phyloP scores from a whole-genome alignment of 2,888 invertebrate genomes.

The Taphrorychus bicolor region DNA sequence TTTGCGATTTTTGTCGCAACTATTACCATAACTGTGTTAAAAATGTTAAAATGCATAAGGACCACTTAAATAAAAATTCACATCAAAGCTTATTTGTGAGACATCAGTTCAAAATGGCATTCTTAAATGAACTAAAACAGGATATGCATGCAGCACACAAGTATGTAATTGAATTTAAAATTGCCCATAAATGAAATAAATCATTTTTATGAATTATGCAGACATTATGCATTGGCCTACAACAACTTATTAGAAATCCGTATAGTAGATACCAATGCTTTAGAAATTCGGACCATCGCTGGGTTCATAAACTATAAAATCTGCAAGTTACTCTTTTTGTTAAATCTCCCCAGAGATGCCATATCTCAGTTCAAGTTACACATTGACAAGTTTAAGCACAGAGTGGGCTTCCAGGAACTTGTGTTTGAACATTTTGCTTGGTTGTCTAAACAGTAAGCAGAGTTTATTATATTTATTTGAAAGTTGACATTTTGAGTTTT shows the following conservation, averaged over 20 bases:
- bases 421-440: constrained; percentile 95
- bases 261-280: constrained; percentile 86
- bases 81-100: constrained; percentile 93
- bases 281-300: constrained; percentile 94
- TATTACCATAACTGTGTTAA: constrained; percentile 92
- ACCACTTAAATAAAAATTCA: constrained; percentile 87
- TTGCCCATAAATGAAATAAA: background rate
- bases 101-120: constrained; percentile 97
- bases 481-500: background rate
- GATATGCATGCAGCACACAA: constrained; percentile 86
- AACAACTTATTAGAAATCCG: constrained; percentile 87
- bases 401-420: constrained; percentile 82
- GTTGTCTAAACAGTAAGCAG: constrained; percentile 88
- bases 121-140: constrained; percentile 91
- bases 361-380: constrained; percentile 94
- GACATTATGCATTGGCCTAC: constrained; percentile 88
- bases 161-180: constrained; percentile 56
- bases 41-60: constrained; percentile 85
- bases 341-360: constrained; percentile 91
- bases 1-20: constrained; percentile 90
- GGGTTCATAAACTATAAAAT: constrained; percentile 96
- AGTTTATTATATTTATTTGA: background rate
- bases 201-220: constrained; percentile 56
- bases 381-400: constrained; percentile 84
- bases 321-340: constrained; percentile 86